Percentiles rank a stretch among this genome's conserved stretches.
phyloP scores from a whole-genome alignment of 2,797 vertebrate species.

The Sitta carolinensis region DNA sequence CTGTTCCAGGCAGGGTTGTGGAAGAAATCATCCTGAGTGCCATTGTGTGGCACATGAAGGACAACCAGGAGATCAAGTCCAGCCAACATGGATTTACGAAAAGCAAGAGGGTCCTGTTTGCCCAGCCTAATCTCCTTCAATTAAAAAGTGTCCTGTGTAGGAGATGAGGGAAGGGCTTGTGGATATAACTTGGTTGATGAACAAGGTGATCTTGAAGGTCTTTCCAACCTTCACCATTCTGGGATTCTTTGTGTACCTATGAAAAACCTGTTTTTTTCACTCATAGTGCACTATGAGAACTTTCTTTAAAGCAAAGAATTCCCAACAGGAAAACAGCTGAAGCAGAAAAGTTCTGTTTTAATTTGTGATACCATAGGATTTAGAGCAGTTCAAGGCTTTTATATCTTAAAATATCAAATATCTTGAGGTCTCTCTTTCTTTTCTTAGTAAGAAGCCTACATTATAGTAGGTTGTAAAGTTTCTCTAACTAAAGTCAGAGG shows the following conservation, averaged over 20 bases:
- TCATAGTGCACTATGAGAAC: not conserved
- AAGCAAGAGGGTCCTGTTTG: not conserved
- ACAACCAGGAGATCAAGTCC: not conserved
- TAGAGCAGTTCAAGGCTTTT: not conserved
- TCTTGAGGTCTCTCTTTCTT: not conserved
- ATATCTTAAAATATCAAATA: not conserved
- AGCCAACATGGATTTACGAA: not conserved
- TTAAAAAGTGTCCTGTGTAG: fast-evolving
- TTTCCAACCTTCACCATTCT: not conserved
- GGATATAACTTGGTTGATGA: not conserved
- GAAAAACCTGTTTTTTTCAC: not conserved
- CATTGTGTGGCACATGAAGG: too few species aligned
- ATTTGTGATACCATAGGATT: not conserved
- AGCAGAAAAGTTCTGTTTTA: not conserved
- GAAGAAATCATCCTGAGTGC: not conserved
- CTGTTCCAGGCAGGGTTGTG: not conserved
- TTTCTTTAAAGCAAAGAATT: not conserved
- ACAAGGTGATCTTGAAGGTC: not conserved
- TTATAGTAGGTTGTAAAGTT: not conserved
- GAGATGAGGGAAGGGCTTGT: not conserved
- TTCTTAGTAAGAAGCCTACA: not conserved
- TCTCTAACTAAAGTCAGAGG: not conserved
- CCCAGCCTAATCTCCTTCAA: not conserved
- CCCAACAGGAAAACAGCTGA: not conserved
- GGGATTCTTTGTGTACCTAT: not conserved